phyloP scores from a whole-genome alignment of 1,140 invertebrate genomes.

The Solenopsis fugax region DNA sequence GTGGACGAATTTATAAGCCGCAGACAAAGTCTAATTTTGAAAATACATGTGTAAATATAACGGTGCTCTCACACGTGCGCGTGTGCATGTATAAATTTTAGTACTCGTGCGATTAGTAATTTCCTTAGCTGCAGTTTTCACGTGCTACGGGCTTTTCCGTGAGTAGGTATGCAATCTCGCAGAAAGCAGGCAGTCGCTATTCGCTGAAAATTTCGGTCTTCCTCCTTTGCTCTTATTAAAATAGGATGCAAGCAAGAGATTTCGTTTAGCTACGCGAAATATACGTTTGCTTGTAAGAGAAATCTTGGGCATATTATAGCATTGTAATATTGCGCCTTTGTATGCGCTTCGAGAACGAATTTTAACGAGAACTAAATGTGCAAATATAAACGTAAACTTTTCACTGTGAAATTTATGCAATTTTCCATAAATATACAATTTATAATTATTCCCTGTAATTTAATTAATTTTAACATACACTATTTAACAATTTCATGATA shows the following conservation, averaged over 20 bases:
- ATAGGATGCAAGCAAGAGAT: conserved; percentile 59
- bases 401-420: neutral
- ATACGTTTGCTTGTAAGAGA: conserved; percentile 51
- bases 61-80: neutral
- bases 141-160: conserved; percentile 33
- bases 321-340: conserved; percentile 49
- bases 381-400: conserved; percentile 20
- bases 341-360: conserved; percentile 3
- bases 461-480: conserved; percentile 15
- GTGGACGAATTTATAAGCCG: conserved; percentile 9
- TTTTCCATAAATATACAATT: neutral
- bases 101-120: conserved; percentile 57
- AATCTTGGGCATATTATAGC: conserved; percentile 57
- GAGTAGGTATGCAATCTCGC: conserved; percentile 59
- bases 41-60: neutral
- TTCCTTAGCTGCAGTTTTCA: conserved; percentile 62
- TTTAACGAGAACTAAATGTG: conserved; percentile 19
- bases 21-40: conserved; percentile 11
- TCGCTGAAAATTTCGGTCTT: conserved; percentile 57
- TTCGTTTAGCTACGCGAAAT: conserved; percentile 58
- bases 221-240: conserved; percentile 52
- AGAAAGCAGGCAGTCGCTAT: conserved; percentile 59
- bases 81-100: conserved; percentile 13
- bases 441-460: neutral
- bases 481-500: neutral